These are phyloP conservation scores for Mimas tiliae DNA, from an alignment of 2,888 invertebrate genomes.

Conservation along the genomic window DNA sequence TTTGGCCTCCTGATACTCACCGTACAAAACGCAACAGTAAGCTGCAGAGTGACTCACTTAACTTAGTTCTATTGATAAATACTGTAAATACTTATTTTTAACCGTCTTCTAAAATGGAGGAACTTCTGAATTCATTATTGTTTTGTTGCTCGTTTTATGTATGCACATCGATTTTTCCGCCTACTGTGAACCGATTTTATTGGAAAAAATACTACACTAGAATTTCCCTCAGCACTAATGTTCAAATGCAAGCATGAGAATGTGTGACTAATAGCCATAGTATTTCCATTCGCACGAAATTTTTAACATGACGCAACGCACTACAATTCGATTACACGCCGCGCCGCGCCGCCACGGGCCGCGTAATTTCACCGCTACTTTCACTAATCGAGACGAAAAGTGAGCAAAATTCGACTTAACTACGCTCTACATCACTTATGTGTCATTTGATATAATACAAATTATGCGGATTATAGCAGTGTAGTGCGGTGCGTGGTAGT, in stretches of 20 bases:
- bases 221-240: background rate
- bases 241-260: background rate
- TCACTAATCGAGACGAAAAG: conserved; percentile 26
- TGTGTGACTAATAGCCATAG: conserved; percentile 10
- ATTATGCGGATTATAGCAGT: background rate
- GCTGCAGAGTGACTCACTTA: no score
- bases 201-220: no score
- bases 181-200: no score
- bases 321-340: conserved; percentile 24
- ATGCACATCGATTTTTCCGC: no score
- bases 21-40: no score
- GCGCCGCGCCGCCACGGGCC: conserved; percentile 11
- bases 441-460: conserved; percentile 24
- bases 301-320: conserved; percentile 11
- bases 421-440: conserved; percentile 14
- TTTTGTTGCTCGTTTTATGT: no score
- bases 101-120: no score
- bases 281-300: conserved; percentile 12
- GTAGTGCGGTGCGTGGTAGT: background rate
- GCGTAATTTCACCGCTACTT: conserved; percentile 25
- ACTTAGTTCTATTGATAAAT: no score
- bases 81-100: no score
- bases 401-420: conserved; percentile 24
- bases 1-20: no score
- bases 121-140: no score